Evolutionary conservation across 2,888 invertebrate genomes (phyloP).

Genomic region (Dexiosoma caninum): DNA sequence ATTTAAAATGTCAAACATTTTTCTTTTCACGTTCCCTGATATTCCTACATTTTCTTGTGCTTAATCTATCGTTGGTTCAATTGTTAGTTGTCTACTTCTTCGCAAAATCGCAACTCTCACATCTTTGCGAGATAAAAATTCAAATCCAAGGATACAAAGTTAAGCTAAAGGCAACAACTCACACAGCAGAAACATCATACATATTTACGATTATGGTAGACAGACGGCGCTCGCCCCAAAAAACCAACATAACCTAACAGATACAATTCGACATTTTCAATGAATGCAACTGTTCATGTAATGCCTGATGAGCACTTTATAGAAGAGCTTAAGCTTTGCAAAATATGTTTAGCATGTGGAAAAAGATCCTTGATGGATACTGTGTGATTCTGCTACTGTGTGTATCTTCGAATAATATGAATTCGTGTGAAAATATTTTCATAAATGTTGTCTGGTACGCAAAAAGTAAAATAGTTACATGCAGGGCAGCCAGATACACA

Average conservation of each 20-base stretch:
- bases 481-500: too few relatives aligned
- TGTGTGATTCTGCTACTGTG: not conserved
- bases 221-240: not conserved
- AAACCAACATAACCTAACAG: not conserved
- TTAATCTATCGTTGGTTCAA: not conserved
- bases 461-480: slow-evolving; percentile 28
- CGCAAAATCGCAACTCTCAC: not conserved
- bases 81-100: not conserved
- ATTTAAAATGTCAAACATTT: slow-evolving; percentile 45
- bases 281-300: not conserved
- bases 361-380: slow-evolving; percentile 16
- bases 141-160: slow-evolving; percentile 15
- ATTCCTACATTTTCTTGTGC: not conserved
- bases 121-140: not conserved
- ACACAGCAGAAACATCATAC: not conserved
- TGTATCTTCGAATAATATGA: not conserved
- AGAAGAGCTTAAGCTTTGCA: slow-evolving; percentile 4
- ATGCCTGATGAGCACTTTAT: slow-evolving; percentile 11
- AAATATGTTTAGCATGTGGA: slow-evolving; percentile 10
- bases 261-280: slow-evolving; percentile 12
- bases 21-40: not conserved
- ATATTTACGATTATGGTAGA: not conserved
- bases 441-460: slow-evolving; percentile 3
- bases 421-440: not conserved
- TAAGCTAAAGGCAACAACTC: slow-evolving; percentile 11